A percentile compares a stretch with the other conserved stretches of the same genome.
Conservation (phyloP, 2,113 vertebrate genomes). For the Chaetura pelagica region DNA sequence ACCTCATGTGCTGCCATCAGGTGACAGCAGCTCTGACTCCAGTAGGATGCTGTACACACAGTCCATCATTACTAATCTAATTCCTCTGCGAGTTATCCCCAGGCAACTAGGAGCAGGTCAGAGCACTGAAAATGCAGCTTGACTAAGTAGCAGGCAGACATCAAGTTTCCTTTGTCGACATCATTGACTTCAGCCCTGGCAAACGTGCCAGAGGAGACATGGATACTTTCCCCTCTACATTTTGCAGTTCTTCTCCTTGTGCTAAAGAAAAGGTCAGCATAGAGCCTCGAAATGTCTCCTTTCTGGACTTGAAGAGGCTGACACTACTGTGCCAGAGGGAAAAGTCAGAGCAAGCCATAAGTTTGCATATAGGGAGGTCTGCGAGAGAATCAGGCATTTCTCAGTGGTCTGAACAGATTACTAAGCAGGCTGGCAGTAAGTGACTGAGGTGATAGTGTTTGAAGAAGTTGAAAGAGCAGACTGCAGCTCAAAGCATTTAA, state of each 20-base stretch:
- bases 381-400: background rate
- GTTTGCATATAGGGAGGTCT: background rate
- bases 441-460: background rate
- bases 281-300: background rate
- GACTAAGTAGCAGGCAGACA: background rate
- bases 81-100: background rate
- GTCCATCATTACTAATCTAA: background rate
- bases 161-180: background rate
- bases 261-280: background rate
- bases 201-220: fast-evolving
- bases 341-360: background rate
- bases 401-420: background rate
- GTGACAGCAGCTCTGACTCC: no score
- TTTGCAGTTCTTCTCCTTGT: fast-evolving
- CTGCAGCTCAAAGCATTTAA: conserved; percentile 14
- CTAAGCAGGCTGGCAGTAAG: background rate
- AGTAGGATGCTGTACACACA: background rate
- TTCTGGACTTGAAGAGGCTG: background rate
- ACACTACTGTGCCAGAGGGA: background rate
- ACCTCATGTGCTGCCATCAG: fast-evolving
- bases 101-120: background rate
- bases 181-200: background rate
- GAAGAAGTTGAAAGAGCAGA: background rate
- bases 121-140: background rate
- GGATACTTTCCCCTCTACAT: background rate